Evolutionary conservation across 2,797 vertebrate genomes (phyloP).

Genomic region (Manis pentadactyla): DNA sequence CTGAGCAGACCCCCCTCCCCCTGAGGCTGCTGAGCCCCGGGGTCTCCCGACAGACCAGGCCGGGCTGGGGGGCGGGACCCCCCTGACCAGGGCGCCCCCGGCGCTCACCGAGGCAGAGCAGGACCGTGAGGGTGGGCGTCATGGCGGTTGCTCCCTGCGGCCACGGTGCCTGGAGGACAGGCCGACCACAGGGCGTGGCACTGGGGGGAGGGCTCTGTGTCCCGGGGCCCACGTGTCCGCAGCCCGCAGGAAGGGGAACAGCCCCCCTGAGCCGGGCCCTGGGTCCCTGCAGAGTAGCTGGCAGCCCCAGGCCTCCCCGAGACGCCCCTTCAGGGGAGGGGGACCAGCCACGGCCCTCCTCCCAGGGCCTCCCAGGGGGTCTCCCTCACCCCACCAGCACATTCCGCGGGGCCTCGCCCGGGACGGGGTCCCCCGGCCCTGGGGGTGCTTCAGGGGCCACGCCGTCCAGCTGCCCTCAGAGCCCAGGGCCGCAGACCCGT

Average conservation of each 20-base stretch:
- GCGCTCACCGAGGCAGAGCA: neutral
- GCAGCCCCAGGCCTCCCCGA: too few species aligned
- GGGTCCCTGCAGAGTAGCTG: accelerated
- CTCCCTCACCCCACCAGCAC: neutral
- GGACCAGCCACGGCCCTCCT: accelerated
- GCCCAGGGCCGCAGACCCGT: neutral
- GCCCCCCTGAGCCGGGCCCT: neutral
- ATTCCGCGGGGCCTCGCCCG: neutral
- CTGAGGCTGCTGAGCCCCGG: neutral
- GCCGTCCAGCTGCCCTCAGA: neutral
- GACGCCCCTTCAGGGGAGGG: accelerated
- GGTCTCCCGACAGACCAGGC: neutral
- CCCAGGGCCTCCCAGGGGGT: neutral
- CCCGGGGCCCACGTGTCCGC: accelerated
- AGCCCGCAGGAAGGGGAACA: neutral
- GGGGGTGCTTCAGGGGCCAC: neutral
- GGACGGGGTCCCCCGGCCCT: accelerated
- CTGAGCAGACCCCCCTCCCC: neutral
- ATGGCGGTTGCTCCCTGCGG: neutral
- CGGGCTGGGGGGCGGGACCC: accelerated
- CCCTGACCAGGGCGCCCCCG: too few species aligned
- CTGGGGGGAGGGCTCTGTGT: accelerated
- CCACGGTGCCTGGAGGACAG: accelerated
- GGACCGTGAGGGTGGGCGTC: neutral
- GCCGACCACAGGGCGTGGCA: neutral